Conservation (phyloP, 2,888 invertebrate genomes). For the Didymodactylos carnosus region DNA sequence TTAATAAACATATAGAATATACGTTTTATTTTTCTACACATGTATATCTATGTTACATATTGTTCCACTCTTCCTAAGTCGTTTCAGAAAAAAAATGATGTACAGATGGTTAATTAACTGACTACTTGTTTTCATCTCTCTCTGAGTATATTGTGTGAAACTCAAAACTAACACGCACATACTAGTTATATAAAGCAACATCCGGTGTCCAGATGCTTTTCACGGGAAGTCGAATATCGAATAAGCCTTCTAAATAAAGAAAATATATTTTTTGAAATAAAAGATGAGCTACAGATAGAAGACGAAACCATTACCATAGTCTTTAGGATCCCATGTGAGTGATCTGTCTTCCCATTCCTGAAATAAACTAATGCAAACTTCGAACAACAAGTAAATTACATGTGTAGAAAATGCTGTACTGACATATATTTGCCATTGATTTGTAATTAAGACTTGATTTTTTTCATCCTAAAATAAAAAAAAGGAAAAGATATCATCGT, state of each 20-base stretch:
- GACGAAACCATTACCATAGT: conserved; percentile 6
- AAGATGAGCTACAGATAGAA: too few species aligned
- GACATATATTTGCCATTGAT: conserved; percentile 12
- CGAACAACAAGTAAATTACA: not conserved
- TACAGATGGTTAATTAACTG: not conserved
- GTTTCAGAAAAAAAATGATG: not conserved
- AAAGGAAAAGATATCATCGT: too few species aligned
- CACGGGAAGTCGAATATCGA: conserved; percentile 5
- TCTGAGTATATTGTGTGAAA: not conserved
- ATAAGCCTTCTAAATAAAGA: not conserved
- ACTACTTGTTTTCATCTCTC: not conserved
- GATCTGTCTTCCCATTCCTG: not conserved
- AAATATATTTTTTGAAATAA: not conserved
- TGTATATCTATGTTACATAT: not conserved
- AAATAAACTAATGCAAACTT: not conserved
- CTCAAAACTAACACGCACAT: too few species aligned
- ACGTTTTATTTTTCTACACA: too few species aligned
- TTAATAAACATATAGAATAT: too few species aligned
- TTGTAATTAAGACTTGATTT: conserved; percentile 14
- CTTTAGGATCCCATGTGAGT: conserved; percentile 4
- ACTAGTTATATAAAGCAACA: not conserved
- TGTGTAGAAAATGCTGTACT: too few species aligned
- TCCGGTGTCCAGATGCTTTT: conserved; percentile 13
- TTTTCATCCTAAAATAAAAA: conserved; percentile 10
- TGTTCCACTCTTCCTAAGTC: not conserved